Evolutionary conservation across 2,113 vertebrate species (phyloP).

Genomic region (Brachionichthys hirsutus): DNA sequence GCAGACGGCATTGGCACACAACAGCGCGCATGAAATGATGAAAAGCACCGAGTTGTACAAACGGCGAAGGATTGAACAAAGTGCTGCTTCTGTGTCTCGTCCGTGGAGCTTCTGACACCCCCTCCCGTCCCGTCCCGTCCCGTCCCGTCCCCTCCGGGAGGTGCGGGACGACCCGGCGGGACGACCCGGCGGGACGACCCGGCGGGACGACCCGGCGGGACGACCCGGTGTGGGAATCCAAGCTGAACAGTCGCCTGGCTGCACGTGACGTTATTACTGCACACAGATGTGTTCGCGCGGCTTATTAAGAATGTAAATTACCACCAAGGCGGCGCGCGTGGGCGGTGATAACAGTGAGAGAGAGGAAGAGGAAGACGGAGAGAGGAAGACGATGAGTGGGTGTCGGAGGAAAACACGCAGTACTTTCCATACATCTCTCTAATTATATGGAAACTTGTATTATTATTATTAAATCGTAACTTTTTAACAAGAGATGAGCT

Average conservation of each 20-base stretch:
- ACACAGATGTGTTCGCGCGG: slow-evolving; percentile 57
- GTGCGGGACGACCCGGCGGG: too few relatives aligned
- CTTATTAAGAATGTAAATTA: slow-evolving; percentile 77
- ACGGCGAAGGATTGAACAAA: slow-evolving; percentile 6
- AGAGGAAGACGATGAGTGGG: slow-evolving; percentile 71
- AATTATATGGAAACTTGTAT: slow-evolving; percentile 45
- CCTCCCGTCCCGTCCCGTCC: too few relatives aligned
- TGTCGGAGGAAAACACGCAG: slow-evolving; percentile 67
- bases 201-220: too few relatives aligned
- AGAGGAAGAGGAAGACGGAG: slow-evolving; percentile 62
- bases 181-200: too few relatives aligned
- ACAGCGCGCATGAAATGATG: slow-evolving; percentile 41
- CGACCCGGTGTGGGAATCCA: too few relatives aligned
- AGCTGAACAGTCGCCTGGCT: background rate
- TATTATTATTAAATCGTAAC: slow-evolving; percentile 5
- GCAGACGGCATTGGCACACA: slow-evolving; percentile 58
- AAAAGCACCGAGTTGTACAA: slow-evolving; percentile 19
- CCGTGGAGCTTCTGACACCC: too few relatives aligned
- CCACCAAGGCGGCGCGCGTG: slow-evolving; percentile 75
- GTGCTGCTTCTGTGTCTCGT: slow-evolving; percentile 6
- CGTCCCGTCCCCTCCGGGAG: too few relatives aligned
- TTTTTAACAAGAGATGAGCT: too few relatives aligned
- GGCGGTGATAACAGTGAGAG: slow-evolving; percentile 75
- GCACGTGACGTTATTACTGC: slow-evolving; percentile 46
- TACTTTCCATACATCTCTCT: slow-evolving; percentile 57